A percentile compares a stretch with the other conserved stretches of the same genome.
Conservation (phyloP, 2,888 invertebrate genomes). For the Myathropa florea region DNA sequence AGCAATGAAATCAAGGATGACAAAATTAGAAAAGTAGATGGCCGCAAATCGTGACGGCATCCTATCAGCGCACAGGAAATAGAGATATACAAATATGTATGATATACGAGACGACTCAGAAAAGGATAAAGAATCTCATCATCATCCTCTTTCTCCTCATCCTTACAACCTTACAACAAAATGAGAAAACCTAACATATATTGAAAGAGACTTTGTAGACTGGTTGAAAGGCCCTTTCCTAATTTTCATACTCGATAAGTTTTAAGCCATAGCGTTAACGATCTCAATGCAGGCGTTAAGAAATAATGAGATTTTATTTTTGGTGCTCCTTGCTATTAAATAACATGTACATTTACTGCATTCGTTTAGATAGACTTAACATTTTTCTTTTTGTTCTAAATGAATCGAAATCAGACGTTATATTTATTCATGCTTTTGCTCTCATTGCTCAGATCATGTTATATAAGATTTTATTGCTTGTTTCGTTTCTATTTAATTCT, state of each 20-base stretch:
- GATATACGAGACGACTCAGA: neutral
- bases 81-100: neutral
- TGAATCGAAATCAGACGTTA: neutral
- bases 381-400: neutral
- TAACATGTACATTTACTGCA: slow-evolving; percentile 12
- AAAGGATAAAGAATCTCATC: neutral
- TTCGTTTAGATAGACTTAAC: slow-evolving; percentile 21
- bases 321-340: slow-evolving; percentile 58
- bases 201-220: slow-evolving; percentile 65
- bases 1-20: slow-evolving; percentile 70
- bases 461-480: slow-evolving; percentile 16
- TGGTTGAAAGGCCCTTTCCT: slow-evolving; percentile 43
- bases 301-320: slow-evolving; percentile 32
- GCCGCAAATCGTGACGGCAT: neutral
- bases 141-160: slow-evolving; percentile 39
- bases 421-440: neutral
- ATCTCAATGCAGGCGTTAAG: slow-evolving; percentile 50
- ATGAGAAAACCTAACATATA: slow-evolving; percentile 46
- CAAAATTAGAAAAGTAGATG: slow-evolving; percentile 71
- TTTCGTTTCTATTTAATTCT: neutral
- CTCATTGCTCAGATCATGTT: neutral
- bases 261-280: slow-evolving; percentile 30
- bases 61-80: slow-evolving; percentile 45
- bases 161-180: neutral
- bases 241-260: slow-evolving; percentile 34